Conservation (phyloP, 2,113 vertebrate species). For the Cyanocitta stelleri region DNA sequence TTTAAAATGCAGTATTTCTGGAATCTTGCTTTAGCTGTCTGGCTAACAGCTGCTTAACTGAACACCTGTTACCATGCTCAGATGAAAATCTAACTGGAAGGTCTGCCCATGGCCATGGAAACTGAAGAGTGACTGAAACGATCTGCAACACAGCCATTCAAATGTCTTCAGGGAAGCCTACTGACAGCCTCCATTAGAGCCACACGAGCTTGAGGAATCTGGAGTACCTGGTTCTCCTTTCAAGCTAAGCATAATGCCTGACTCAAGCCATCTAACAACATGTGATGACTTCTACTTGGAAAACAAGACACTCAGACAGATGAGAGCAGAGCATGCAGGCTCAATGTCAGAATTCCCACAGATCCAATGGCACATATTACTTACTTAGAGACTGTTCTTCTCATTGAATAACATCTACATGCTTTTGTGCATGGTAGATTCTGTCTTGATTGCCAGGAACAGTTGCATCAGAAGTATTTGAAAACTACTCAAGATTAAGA, state of each 20-base stretch:
- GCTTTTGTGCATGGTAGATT: slow-evolving; percentile 2
- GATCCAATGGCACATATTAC: fast-evolving
- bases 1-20: background rate
- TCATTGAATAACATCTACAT: slow-evolving; percentile 2
- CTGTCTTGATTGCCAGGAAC: background rate
- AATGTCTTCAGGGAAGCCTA: background rate
- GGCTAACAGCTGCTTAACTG: background rate
- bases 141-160: background rate
- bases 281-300: background rate
- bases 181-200: background rate
- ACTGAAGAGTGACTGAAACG: background rate
- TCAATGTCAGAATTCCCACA: background rate
- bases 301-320: background rate
- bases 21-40: background rate
- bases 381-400: background rate
- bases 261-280: background rate
- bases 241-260: background rate
- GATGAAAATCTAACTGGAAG: background rate
- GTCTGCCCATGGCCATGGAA: background rate
- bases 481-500: background rate
- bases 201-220: background rate
- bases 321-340: background rate
- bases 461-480: background rate
- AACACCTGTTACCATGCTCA: background rate
- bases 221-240: slow-evolving; percentile 23